Percentiles rank a stretch among this genome's conserved stretches.
phyloP scores from a whole-genome alignment of 2,888 invertebrate genomes.

The Chydorus sphaericus region DNA sequence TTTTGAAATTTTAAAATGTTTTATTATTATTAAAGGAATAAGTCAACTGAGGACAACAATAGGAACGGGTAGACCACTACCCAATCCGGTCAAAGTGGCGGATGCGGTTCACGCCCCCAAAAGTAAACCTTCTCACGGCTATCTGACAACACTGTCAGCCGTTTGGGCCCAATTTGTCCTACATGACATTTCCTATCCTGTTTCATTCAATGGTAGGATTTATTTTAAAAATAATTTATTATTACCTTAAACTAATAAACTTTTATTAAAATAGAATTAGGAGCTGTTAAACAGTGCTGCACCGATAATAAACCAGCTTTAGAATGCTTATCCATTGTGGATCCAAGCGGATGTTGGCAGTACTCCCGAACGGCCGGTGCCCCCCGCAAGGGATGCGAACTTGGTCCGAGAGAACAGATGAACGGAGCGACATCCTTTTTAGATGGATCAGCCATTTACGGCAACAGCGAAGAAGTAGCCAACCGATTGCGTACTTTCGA shows the following conservation, averaged over 20 bases:
- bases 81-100: constrained; percentile 72
- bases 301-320: neutral
- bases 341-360: neutral
- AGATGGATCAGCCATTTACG: constrained; percentile 71
- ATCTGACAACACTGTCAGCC: constrained; percentile 23
- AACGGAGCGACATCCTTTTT: constrained; percentile 68
- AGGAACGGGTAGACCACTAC: constrained; percentile 57
- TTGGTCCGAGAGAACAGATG: constrained; percentile 63
- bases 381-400: constrained; percentile 61
- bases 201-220: constrained; percentile 14
- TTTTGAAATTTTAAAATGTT: too few relatives aligned
- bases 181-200: constrained; percentile 24
- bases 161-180: constrained; percentile 25
- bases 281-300: constrained; percentile 4
- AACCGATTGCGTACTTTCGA: constrained; percentile 52
- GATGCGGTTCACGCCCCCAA: constrained; percentile 57
- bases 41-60: constrained; percentile 25
- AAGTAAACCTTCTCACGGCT: constrained; percentile 21
- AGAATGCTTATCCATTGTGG: constrained; percentile 6
- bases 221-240: neutral
- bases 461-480: constrained; percentile 53
- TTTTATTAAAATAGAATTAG: constrained; percentile 1
- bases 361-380: constrained; percentile 27
- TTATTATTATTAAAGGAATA: neutral
- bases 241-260: neutral